Percentiles rank a stretch among this genome's conserved stretches.
Evolutionary conservation across 2,113 vertebrate species (phyloP).

Genomic region (Penelope pileata): DNA sequence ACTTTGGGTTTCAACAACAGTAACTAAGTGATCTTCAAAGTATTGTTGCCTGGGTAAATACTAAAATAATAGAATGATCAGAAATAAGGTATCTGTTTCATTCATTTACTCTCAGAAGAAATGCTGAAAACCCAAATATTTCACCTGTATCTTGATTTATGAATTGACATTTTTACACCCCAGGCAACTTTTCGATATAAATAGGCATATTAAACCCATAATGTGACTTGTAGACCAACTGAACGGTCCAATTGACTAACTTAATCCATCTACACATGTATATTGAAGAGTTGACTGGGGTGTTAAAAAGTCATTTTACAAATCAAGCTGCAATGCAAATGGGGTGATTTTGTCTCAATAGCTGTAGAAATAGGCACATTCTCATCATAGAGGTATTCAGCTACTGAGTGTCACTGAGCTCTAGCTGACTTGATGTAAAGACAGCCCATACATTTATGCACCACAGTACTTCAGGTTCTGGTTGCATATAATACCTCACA

Average conservation of each 20-base stretch:
- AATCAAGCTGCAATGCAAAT: neutral
- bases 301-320: neutral
- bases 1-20: neutral
- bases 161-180: neutral
- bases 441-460: rapidly evolving
- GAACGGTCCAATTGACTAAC: neutral
- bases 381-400: neutral
- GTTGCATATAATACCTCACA: neutral
- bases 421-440: neutral
- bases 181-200: neutral
- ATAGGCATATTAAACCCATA: neutral
- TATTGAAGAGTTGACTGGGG: neutral
- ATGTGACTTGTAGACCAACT: neutral
- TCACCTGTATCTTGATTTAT: neutral
- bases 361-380: neutral
- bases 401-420: neutral
- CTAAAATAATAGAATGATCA: neutral
- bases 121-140: neutral
- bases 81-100: neutral
- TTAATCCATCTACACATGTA: neutral
- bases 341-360: neutral
- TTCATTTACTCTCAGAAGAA: neutral
- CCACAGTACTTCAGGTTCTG: too few relatives aligned
- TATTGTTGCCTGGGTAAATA: neutral
- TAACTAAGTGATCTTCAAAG: neutral